A percentile compares a stretch with the other conserved stretches of the same genome.
phyloP scores from a whole-genome alignment of 2,888 invertebrate genomes.

The Junonia oenone region DNA sequence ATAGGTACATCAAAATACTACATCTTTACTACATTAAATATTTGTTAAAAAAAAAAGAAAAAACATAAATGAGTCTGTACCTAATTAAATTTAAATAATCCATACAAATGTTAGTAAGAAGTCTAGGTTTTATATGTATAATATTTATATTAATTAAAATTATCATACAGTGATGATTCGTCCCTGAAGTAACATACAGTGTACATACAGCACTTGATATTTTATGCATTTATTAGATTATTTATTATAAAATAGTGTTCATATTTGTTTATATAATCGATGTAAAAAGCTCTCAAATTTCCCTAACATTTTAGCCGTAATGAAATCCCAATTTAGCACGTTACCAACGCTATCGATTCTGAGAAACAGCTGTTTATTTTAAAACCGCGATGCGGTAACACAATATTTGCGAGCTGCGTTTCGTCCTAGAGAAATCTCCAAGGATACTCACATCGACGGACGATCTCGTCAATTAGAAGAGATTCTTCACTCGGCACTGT shows the following conservation, averaged over 20 bases:
- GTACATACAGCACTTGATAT: not conserved
- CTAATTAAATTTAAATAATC: not conserved
- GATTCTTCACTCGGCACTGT: conserved; percentile 75
- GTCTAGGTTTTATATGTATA: too few species aligned
- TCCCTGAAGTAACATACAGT: not conserved
- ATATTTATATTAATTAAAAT: not conserved
- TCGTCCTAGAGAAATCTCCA: conserved; percentile 30
- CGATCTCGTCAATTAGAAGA: conserved; percentile 47
- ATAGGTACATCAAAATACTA: too few species aligned
- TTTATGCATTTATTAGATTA: not conserved
- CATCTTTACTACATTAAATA: too few species aligned
- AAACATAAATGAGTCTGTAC: too few species aligned
- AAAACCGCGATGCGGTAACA: conserved; percentile 61
- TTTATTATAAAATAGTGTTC: not conserved
- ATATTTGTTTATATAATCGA: conserved; percentile 20
- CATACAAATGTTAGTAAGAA: too few species aligned
- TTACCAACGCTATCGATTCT: conserved; percentile 60
- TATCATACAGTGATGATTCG: not conserved
- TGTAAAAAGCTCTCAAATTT: conserved; percentile 47
- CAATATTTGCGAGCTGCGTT: conserved; percentile 40
- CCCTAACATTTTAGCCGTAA: conserved; percentile 43
- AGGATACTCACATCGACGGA: conserved; percentile 62
- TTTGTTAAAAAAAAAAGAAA: not conserved
- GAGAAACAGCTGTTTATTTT: conserved; percentile 74
- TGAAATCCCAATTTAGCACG: conserved; percentile 65